Evolutionary conservation across 2,113 vertebrate species (phyloP), one percentile per base, ranked within the genome.

Genomic region (Romanogobio albipinnatus): DNA sequence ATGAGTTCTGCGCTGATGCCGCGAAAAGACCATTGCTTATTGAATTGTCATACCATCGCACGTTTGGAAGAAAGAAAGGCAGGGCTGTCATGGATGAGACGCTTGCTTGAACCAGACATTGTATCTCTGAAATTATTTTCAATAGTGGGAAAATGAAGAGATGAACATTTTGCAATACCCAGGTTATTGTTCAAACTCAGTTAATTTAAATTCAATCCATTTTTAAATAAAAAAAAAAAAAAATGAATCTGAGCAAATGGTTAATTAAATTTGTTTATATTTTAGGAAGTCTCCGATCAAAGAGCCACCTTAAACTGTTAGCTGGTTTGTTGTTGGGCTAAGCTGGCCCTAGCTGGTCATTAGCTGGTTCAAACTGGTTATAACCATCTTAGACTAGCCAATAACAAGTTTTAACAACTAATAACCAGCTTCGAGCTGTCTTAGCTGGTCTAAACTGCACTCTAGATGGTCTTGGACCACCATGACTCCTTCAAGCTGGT

Each of bases 1-100:
- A 53, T 53, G 79, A 14, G 76, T 70, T 82, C 62, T 79, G 51
- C 15, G 15, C 51, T 26, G 22, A 49, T 17, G 51, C 6, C 5
- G 10, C 62, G 24, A 29, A 85, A 66, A 70, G 29, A 15, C 7
- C 29, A 58, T 62, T 33, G 24, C 53, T 66, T 78, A 56, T 87
- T 76, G 75, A 56, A 82, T 84, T 56, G 47, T 61, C 7, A 26
- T 39, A 36, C 15, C 26, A 7, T 76, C 49, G 26, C n/a, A 47
- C 43, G 4, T 74, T 74, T 26, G 71, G 43, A 49, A 74, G 71
- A 14, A 47, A 47, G n/a, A 47, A 73, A 73, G 43, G 9, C 4
- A 49, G 71, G 43, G 39, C 43, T 74, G 43, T 26, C 43, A 74
- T 49, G 43, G n/a, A 74, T 74, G n/a, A 74, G 43, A 49, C 71